These are phyloP conservation scores for Alcedo quadribrachys DNA, from an alignment of 2,797 vertebrate genomes.

Conservation along the genomic window DNA sequence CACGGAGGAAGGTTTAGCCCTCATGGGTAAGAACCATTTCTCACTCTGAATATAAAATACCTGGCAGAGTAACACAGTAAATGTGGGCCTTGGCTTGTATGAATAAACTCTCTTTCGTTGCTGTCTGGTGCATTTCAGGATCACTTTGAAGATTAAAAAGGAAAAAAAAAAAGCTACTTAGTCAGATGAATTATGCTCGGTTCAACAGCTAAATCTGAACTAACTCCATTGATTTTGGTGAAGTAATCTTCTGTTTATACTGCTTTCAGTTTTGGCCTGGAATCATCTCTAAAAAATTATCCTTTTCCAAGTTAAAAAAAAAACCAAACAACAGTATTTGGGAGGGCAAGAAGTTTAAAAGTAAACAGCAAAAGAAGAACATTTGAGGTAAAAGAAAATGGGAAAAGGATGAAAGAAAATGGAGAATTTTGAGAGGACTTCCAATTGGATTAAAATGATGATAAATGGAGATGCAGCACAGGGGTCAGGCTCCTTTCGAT, in stretches of 20 bases:
- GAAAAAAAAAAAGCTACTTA: background rate
- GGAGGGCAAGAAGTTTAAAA: background rate
- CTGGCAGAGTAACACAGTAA: background rate
- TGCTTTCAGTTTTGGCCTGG: background rate
- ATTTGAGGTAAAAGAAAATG: constrained; percentile 39
- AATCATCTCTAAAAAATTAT: background rate
- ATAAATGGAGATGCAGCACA: constrained; percentile 54
- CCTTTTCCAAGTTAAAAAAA: background rate
- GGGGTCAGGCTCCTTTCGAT: constrained; percentile 57
- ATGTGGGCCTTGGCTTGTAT: background rate
- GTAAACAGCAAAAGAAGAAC: background rate
- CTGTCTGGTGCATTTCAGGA: constrained; percentile 11
- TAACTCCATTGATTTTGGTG: constrained; percentile 15
- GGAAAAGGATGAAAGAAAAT: constrained; percentile 48
- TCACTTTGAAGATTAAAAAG: constrained; percentile 21
- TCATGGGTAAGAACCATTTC: background rate
- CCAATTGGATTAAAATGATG: constrained; percentile 57
- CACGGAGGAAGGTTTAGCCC: background rate
- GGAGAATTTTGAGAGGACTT: constrained; percentile 38
- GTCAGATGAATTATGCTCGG: background rate
- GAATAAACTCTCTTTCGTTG: background rate
- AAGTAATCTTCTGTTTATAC: background rate
- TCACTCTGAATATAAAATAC: background rate
- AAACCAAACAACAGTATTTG: background rate
- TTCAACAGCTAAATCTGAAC: background rate